A percentile compares a stretch with the other conserved stretches of the same genome.
phyloP scores from a whole-genome alignment of 2,797 vertebrate species.

The Graptemys geographica region DNA sequence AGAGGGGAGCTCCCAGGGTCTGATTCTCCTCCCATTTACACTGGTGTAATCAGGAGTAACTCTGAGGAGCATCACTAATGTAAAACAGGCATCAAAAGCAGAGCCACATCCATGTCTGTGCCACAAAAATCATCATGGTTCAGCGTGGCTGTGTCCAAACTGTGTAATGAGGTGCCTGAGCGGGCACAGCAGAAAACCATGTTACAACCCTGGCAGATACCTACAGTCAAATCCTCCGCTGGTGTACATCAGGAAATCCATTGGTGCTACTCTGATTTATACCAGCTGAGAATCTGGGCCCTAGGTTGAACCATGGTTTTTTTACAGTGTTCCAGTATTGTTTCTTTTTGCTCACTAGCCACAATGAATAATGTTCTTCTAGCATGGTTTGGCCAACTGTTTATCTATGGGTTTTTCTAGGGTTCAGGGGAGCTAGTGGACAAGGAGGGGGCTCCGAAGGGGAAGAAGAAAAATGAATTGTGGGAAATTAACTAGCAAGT shows the following conservation, averaged over 20 bases:
- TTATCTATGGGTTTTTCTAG: neutral
- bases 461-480: neutral
- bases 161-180: neutral
- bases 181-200: neutral
- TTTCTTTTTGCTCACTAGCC: neutral
- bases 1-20: neutral
- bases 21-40: neutral
- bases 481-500: neutral
- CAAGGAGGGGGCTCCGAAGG: neutral
- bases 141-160: neutral
- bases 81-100: neutral
- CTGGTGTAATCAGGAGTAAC: neutral
- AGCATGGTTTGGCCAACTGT: neutral
- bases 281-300: neutral
- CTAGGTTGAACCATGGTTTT: neutral
- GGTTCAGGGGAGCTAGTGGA: neutral
- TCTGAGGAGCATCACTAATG: neutral
- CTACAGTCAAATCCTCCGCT: too few species aligned
- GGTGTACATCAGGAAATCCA: neutral
- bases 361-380: neutral
- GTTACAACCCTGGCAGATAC: neutral
- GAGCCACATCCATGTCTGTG: neutral
- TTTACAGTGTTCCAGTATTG: neutral
- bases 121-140: neutral
- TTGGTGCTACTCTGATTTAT: neutral